A percentile compares a stretch with the other conserved stretches of the same genome.
Evolutionary conservation across 2,888 invertebrate genomes (phyloP).

Genomic region (Apoderus coryli): DNA sequence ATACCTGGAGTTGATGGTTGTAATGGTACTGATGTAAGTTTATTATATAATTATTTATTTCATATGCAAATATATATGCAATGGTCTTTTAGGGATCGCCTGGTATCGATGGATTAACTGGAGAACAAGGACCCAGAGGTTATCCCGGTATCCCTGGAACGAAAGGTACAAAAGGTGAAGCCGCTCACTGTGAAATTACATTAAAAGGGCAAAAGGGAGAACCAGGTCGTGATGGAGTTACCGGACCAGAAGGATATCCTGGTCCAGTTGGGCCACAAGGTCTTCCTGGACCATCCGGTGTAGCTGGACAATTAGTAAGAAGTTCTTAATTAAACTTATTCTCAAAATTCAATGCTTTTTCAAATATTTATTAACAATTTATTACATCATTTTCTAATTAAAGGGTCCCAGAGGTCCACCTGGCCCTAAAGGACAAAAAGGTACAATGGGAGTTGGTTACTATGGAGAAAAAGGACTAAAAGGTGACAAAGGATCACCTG

Average conservation of each 20-base stretch:
- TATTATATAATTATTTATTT: too few species aligned
- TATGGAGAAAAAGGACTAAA: constrained; percentile 44
- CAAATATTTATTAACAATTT: too few species aligned
- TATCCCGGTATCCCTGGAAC: constrained; percentile 48
- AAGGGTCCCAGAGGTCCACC: constrained; percentile 54
- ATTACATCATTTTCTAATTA: constrained; percentile 15
- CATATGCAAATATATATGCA: not conserved
- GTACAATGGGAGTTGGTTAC: constrained; percentile 42
- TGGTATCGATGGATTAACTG: constrained; percentile 54
- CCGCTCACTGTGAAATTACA: constrained; percentile 54
- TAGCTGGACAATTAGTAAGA: constrained; percentile 42
- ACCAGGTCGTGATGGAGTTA: constrained; percentile 59
- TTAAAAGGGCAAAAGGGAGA: constrained; percentile 79
- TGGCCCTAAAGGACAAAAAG: constrained; percentile 57
- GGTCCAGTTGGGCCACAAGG: constrained; percentile 50
- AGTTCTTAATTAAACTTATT: too few species aligned
- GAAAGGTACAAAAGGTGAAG: constrained; percentile 69
- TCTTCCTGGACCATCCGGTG: constrained; percentile 44
- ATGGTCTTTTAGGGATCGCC: constrained; percentile 46
- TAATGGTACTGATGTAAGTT: constrained; percentile 86
- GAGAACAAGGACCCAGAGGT: constrained; percentile 64
- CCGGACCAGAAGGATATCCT: constrained; percentile 47
- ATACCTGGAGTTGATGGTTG: constrained; percentile 84
- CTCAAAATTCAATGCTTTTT: too few species aligned
- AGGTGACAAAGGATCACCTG: constrained; percentile 38